These are phyloP conservation scores for Panagrolaimus sp. DNA, from an alignment of 1,140 invertebrate species.

Conservation along the genomic window DNA sequence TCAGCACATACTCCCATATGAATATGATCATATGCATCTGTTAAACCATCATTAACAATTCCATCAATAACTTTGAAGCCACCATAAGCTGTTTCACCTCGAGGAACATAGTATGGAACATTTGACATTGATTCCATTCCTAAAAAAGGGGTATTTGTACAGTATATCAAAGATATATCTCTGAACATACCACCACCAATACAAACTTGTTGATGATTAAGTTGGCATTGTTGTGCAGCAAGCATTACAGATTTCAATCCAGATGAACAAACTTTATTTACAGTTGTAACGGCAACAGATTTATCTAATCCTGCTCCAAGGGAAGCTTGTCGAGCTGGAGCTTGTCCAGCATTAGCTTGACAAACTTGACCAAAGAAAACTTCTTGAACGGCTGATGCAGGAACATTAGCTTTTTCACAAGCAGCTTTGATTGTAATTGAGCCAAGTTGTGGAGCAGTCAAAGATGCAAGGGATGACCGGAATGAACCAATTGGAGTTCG, in stretches of 20 bases:
- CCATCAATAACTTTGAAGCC: slow-evolving; percentile 68
- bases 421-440: slow-evolving; percentile 77
- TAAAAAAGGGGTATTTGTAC: too few relatives aligned
- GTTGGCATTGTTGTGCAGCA: slow-evolving; percentile 78
- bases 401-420: slow-evolving; percentile 67
- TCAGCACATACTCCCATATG: slow-evolving; percentile 99
- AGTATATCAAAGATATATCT: too few relatives aligned
- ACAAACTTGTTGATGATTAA: slow-evolving; percentile 70
- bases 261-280: slow-evolving; percentile 97
- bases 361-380: slow-evolving; percentile 89
- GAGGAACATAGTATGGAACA: slow-evolving; percentile 77
- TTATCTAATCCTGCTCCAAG: slow-evolving; percentile 73
- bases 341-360: slow-evolving; percentile 73
- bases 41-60: slow-evolving; percentile 89
- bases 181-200: slow-evolving; percentile 95
- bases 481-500: slow-evolving; percentile 95
- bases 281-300: slow-evolving; percentile 77
- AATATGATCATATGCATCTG: slow-evolving; percentile 92
- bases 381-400: slow-evolving; percentile 59
- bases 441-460: slow-evolving; percentile 81
- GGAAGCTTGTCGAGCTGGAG: slow-evolving; percentile 86
- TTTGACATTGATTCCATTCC: slow-evolving; percentile 89
- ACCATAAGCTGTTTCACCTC: slow-evolving; percentile 33
- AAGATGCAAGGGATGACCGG: slow-evolving; percentile 70
- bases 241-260: slow-evolving; percentile 96